Base-by-base conservation (phyloP, 2,888 invertebrate genomes). In the Polydesmus complanatus region DNA sequence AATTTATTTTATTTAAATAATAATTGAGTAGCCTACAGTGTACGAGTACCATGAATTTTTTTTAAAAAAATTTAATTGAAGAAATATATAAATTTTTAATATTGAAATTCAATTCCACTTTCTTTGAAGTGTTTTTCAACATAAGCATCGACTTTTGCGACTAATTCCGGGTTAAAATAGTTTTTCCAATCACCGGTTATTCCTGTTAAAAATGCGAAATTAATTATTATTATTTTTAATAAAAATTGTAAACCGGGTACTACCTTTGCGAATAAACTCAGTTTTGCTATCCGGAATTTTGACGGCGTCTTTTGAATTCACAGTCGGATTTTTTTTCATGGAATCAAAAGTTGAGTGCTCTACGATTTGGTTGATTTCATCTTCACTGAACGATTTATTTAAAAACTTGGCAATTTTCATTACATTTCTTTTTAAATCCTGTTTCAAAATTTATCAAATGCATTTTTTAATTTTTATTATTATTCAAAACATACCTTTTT, bases 251-350 rank as follows among this genome's bases (percentile, higher is more conserved):
- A 37, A 37, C 14, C 14, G 14, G 14, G 5, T 8, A 37, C 14
- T 52, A 62, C 63, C 63, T 60, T 63, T 63, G 54, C 63, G 25
- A 56, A 63, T 59, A 54, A 62, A 63, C 3, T 51, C 49, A 2
- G 54, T 25, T 19, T 51, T 22, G n/a, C 19, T 56, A 14, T 19
- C 19, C 25, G 27, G 26, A 2, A 19, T 48, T 52, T 47, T 53
- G 2, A 21, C 2, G 2, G 49, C 54, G 3, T 60, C 5, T 1
- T 47, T 37, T 25, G 59, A 60, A 65, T 92, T 92, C 0, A 88
- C 82, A 1, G 85, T 84, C 25, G 85, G 81, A 72, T 92, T 92
- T 0, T 79, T 77, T 69, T 84, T 84, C 91, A 93, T 92, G 66
- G 81, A 84, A 58, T 83, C 79, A 71, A 92, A 92, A 55, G 84